A percentile compares a stretch with the other conserved stretches of the same genome.
Evolutionary conservation across 2,888 invertebrate species (phyloP).

Genomic region (Agrochola macilenta): DNA sequence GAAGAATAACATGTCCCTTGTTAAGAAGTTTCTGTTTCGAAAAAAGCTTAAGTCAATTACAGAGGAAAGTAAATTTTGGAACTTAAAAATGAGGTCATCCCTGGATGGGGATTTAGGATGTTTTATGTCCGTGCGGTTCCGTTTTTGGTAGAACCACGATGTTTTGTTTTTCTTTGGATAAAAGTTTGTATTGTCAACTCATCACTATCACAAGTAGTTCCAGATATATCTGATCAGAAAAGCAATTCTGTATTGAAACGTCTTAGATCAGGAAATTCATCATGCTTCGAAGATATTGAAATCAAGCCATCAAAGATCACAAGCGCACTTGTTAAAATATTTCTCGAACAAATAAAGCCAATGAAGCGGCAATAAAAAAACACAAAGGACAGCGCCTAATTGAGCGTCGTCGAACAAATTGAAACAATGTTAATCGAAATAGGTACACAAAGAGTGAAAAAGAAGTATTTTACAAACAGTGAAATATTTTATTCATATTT

Average conservation of each 20-base stretch:
- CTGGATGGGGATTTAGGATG: not conserved
- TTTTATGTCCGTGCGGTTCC: not conserved
- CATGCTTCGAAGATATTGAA: slow-evolving; percentile 4
- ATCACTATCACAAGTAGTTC: not conserved
- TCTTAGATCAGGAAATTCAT: slow-evolving; percentile 17
- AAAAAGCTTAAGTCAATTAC: slow-evolving; percentile 1
- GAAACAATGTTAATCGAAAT: slow-evolving; percentile 43
- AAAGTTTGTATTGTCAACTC: not conserved
- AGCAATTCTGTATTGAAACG: not conserved
- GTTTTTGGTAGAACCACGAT: not conserved
- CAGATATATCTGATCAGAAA: not conserved
- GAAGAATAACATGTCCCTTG: not conserved
- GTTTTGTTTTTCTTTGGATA: not conserved
- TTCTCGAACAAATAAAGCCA: slow-evolving; percentile 23
- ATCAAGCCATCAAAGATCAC: slow-evolving; percentile 27
- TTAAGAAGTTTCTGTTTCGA: not conserved
- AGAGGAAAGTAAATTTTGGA: not conserved
- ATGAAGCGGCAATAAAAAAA: slow-evolving; percentile 27
- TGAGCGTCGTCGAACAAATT: slow-evolving; percentile 38
- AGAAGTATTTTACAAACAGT: slow-evolving; percentile 26
- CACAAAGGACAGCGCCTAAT: slow-evolving; percentile 47
- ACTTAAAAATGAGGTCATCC: not conserved
- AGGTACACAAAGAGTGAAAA: slow-evolving; percentile 18
- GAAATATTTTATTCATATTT: slow-evolving; percentile 43
- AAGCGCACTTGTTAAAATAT: slow-evolving; percentile 25